Evolutionary conservation across 2,113 vertebrate genomes (phyloP).

Genomic region (Melanerpes formicivorus): DNA sequence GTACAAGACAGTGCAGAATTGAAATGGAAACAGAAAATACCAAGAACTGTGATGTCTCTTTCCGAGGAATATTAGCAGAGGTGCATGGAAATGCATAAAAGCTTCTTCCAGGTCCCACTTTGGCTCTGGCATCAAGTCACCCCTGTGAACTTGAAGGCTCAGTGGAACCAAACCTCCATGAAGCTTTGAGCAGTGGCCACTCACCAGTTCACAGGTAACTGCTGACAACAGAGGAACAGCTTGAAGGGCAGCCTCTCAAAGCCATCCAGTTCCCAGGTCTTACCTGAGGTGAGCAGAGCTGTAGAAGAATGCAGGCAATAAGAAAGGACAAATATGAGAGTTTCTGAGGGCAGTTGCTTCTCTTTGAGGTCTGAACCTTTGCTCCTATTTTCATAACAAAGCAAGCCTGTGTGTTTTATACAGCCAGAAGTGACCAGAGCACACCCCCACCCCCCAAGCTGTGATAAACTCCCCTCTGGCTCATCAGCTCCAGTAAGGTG

Average conservation of each 20-base stretch:
- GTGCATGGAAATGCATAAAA: neutral
- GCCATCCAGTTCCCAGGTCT: neutral
- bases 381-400: neutral
- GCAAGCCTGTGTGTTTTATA: neutral
- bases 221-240: neutral
- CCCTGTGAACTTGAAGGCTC: neutral
- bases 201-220: neutral
- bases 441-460: neutral
- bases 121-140: neutral
- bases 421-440: neutral
- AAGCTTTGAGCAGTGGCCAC: neutral
- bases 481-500: neutral
- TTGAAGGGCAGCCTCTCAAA: neutral
- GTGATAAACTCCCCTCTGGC: neutral
- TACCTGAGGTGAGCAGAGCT: neutral
- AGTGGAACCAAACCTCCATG: neutral
- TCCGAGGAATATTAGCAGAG: neutral
- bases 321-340: neutral
- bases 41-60: neutral
- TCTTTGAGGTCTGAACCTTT: neutral
- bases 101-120: neutral
- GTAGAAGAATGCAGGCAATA: neutral
- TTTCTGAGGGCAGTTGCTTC: neutral
- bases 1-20: neutral
- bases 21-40: neutral